Evolutionary conservation across 2,888 invertebrate genomes (phyloP).

Genomic region (Drosophila melanosoma): DNA sequence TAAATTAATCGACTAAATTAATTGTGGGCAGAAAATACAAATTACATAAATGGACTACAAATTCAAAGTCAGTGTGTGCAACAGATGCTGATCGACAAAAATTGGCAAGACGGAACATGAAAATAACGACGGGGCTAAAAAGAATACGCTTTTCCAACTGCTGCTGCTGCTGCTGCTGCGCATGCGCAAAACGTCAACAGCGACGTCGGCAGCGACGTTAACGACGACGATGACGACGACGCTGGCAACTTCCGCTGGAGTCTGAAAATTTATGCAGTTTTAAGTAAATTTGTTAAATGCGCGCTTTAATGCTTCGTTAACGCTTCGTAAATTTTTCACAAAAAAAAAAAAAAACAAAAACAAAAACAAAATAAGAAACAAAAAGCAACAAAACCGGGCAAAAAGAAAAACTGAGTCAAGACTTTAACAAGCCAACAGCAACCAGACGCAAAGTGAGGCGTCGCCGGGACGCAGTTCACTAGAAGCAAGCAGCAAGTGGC

Average conservation of each 20-base stretch:
- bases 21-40: not conserved
- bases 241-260: constrained; percentile 59
- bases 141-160: constrained; percentile 49
- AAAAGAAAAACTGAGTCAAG: constrained; percentile 50
- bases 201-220: constrained; percentile 21
- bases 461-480: constrained; percentile 1
- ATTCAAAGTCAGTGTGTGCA: not conserved
- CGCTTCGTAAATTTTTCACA: constrained; percentile 82
- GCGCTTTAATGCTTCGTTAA: constrained; percentile 84
- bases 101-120: constrained; percentile 50
- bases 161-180: constrained; percentile 43
- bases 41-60: not conserved
- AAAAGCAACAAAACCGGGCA: constrained; percentile 9
- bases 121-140: constrained; percentile 47
- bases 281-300: constrained; percentile 84
- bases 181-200: constrained; percentile 57
- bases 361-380: constrained; percentile 30
- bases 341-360: constrained; percentile 52
- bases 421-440: constrained; percentile 53
- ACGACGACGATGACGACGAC: constrained; percentile 29
- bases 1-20: not conserved
- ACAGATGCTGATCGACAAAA: constrained; percentile 20
- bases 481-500: not conserved
- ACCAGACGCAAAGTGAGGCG: constrained; percentile 3
- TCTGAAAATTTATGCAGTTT: constrained; percentile 80